A percentile compares a stretch with the other conserved stretches of the same genome.
phyloP scores from a whole-genome alignment of 35 echinoderm and acorn worm species.

The Patiria miniata region DNA sequence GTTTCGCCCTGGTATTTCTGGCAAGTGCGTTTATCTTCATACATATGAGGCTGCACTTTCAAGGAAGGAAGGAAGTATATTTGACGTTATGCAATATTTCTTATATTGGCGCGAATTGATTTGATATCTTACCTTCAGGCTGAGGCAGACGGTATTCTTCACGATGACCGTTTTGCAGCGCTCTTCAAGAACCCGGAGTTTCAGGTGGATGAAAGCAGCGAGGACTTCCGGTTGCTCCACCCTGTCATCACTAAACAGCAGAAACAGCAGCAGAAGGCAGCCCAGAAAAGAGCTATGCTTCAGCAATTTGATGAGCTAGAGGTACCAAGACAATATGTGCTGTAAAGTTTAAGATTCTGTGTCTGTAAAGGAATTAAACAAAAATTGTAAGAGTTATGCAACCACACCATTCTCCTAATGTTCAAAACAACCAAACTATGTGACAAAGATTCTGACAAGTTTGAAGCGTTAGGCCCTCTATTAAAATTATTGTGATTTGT shows the following conservation, averaged over 20 bases:
- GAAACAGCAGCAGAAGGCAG: conserved; percentile 67
- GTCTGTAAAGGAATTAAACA: not conserved
- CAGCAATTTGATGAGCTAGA: conserved; percentile 76
- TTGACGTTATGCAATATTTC: too few species aligned
- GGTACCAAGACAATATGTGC: conserved; percentile 8
- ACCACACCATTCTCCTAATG: too few species aligned
- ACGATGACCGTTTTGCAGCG: conserved; percentile 83
- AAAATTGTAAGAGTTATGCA: too few species aligned
- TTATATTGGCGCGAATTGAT: not conserved
- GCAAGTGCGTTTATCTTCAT: too few species aligned
- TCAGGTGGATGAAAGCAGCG: conserved; percentile 86
- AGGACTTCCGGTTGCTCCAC: conserved; percentile 74
- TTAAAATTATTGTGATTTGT: too few species aligned
- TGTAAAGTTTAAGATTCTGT: not conserved
- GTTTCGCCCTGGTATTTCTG: too few species aligned
- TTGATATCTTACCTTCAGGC: not conserved
- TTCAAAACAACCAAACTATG: too few species aligned
- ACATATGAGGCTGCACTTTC: too few species aligned
- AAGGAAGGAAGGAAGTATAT: too few species aligned
- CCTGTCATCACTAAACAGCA: conserved; percentile 82
- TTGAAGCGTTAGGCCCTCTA: too few species aligned
- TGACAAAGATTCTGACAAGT: too few species aligned
- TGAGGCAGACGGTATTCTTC: conserved; percentile 47
- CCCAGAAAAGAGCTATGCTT: conserved; percentile 38
- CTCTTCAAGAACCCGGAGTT: conserved; percentile 95